phyloP scores from a whole-genome alignment of 1,140 invertebrate genomes.

The Formica selysi region DNA sequence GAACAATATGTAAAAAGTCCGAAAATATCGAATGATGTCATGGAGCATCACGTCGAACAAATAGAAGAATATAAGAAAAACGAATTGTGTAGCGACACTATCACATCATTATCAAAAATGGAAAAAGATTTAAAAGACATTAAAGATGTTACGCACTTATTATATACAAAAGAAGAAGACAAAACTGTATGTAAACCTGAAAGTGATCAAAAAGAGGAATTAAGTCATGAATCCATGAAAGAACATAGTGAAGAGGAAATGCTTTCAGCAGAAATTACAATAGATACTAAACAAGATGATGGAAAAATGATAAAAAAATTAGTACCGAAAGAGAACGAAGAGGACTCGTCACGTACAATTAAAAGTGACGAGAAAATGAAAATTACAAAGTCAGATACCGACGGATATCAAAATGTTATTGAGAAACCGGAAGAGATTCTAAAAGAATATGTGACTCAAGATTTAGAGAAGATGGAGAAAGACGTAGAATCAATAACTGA shows the following conservation, averaged over 20 bases:
- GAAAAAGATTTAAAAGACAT: constrained; percentile 38
- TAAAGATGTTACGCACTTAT: constrained; percentile 23
- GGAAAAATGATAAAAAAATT: background rate
- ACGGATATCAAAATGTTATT: background rate
- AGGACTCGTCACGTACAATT: background rate
- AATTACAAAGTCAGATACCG: background rate
- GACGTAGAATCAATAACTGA: background rate
- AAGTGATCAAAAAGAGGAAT: constrained; percentile 4
- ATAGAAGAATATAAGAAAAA: background rate
- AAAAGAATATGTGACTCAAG: constrained; percentile 18
- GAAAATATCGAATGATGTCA: background rate
- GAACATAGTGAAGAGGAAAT: constrained; percentile 4
- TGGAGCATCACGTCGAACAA: background rate
- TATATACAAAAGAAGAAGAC: constrained; percentile 8
- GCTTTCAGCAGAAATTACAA: background rate
- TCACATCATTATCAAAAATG: background rate
- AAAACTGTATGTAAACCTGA: background rate
- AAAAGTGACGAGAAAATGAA: background rate
- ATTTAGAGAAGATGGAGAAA: constrained; percentile 46
- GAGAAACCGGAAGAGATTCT: background rate
- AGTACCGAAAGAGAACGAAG: background rate
- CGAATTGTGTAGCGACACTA: background rate
- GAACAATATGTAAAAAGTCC: background rate
- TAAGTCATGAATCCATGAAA: constrained; percentile 10
- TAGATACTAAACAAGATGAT: background rate